phyloP scores from a whole-genome alignment of 2,888 invertebrate species.

The Eupithecia centaureata region DNA sequence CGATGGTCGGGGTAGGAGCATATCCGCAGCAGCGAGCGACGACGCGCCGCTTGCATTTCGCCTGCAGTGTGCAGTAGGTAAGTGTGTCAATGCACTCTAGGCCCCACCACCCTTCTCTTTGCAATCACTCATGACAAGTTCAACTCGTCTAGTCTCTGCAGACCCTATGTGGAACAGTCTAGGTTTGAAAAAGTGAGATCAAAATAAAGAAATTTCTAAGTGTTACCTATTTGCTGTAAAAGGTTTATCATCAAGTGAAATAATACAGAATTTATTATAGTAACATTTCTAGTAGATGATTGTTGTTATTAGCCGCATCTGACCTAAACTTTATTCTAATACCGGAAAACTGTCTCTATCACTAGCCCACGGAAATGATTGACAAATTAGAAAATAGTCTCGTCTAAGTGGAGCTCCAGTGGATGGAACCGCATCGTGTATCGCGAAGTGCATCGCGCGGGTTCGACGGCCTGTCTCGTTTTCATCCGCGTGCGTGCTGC shows the following conservation, averaged over 20 bases:
- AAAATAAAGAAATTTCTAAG: background rate
- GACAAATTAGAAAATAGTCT: conserved; percentile 21
- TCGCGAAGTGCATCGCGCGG: conserved; percentile 53
- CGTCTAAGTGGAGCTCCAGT: conserved; percentile 10
- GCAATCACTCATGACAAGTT: conserved; percentile 78
- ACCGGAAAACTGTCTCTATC: background rate
- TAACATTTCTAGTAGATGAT: background rate
- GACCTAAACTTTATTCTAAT: too few relatives aligned
- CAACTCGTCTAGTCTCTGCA: conserved; percentile 63
- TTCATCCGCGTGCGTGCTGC: conserved; percentile 67
- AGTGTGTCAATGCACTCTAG: conserved; percentile 82
- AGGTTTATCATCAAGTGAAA: background rate
- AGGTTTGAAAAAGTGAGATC: conserved; percentile 45
- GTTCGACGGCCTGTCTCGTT: conserved; percentile 79
- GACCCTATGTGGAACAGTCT: conserved; percentile 53
- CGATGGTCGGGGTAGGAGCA: conserved; percentile 57
- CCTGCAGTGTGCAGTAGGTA: conserved; percentile 80
- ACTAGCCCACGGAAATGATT: conserved; percentile 4
- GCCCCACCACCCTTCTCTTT: conserved; percentile 71
- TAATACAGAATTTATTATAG: background rate
- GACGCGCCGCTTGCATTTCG: conserved; percentile 75
- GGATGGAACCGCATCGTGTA: conserved; percentile 41
- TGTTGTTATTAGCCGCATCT: too few relatives aligned
- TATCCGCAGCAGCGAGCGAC: conserved; percentile 69
- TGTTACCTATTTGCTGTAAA: background rate